Conservation (phyloP, 2,797 vertebrate species). For the Columba guinea region DNA sequence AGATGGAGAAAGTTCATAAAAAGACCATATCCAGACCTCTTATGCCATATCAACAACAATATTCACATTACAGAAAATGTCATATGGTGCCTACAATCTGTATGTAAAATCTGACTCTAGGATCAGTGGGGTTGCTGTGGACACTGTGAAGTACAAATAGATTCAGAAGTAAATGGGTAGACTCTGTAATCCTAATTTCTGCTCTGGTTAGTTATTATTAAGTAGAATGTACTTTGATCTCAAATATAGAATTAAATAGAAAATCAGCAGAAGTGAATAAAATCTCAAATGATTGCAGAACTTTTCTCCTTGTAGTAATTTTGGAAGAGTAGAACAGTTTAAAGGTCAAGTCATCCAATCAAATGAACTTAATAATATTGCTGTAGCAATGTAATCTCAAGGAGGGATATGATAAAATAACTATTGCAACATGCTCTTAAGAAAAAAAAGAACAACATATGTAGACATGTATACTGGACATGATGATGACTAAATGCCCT, state of each 20-base stretch:
- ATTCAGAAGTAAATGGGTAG: neutral
- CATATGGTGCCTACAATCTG: neutral
- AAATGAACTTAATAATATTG: neutral
- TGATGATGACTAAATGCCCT: neutral
- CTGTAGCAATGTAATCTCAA: neutral
- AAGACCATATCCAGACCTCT: neutral
- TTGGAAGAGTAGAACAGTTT: neutral
- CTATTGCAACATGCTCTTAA: neutral
- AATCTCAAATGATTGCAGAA: neutral
- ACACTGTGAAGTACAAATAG: neutral
- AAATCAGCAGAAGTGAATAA: neutral
- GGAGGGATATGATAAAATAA: neutral
- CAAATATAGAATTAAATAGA: neutral
- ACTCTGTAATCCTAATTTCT: constrained; percentile 5
- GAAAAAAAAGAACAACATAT: neutral
- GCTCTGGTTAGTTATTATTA: neutral
- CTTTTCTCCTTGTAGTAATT: neutral
- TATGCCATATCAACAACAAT: neutral
- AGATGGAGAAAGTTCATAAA: neutral
- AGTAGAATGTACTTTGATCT: neutral
- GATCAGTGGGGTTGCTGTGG: neutral
- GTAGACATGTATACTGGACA: neutral
- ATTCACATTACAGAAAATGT: neutral
- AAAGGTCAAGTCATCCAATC: neutral
- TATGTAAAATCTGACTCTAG: neutral